Evolutionary conservation across 2,113 vertebrate genomes (phyloP), one percentile per base, ranked within the genome.

Genomic region (Chascanopsetta lugubris): DNA sequence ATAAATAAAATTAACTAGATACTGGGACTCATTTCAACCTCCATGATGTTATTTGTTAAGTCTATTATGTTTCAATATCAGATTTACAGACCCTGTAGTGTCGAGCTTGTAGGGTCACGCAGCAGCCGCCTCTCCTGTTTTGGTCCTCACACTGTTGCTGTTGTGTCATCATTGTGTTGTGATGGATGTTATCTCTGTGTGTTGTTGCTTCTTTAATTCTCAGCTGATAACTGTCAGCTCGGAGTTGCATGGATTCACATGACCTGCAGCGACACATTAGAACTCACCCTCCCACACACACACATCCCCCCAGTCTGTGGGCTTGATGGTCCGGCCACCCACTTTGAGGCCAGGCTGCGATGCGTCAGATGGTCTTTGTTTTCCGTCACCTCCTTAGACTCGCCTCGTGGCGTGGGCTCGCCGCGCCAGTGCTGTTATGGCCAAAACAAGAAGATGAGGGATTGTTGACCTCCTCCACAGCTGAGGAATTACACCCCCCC

Each of bases 321-420:
- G n/a, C n/a, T 20, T 9, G 42, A 5, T 25, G n/a, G 10, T 34
- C 12, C 2, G 82, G 63, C 85, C 88, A 79, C 88, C 85, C 84
- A 85, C 85, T 63, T 61, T 32, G 77, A 79, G 32, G 22, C 65
- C 62, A 6, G 61, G 24, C 57, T 68, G 61, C 21, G 74, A 80
- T 45, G 4, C 56, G 68, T 88, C 86, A 79, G 73, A 77, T 63
- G 72, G 48, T 55, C 73, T 57, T 70, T 85, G 81, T 79, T 80
- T 83, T 66, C 70, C 61, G 24, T 50, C 72, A 67, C 72, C 65
- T 78, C 77, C 65, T 79, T 76, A 76, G 68, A 4, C 29, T 38
- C 3, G 65, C 69, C 64, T 63, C 12, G 4, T 57, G 61, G 26
- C 2, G 15, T 8, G 18, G 47, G 29, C 65, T 58, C 42, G 17